Base-by-base conservation (phyloP, 2,888 invertebrate species). In the Prosopocoilus inquinatus region DNA sequence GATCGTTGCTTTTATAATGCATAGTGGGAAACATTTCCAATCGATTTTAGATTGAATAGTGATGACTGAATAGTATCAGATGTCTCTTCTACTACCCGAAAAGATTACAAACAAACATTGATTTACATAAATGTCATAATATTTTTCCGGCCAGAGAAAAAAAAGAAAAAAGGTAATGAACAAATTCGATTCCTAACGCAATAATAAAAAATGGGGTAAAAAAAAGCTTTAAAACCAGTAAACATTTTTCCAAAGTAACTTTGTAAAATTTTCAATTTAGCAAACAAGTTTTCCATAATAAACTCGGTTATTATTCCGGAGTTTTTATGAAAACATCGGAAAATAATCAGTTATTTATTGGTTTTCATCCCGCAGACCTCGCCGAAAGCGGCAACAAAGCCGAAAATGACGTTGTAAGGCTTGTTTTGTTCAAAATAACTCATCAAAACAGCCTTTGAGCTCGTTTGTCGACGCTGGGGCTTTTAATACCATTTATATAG, bases 381-480 rank as follows among this genome's bases (percentile, higher is more conserved):
- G 58, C 54, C 41, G 55, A 56, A 58, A 44, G 39, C 47, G 59
- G 55, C 60, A 65, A 62, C 62, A 65, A 63, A 61, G 62, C 58
- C 54, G 55, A 55, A 53, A 59, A 60, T 60, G 60, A 60, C 55
- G 57, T 67, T 66, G 57, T 67, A 66, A 59, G 66, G 65, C 65
- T 70, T 70, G 67, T 68, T 68, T 69, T 69, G 68, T 66, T 67
- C 67, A 63, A 69, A 69, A 69, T 68, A 69, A 69, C 67, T 68
- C 63, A 66, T 67, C 66, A 68, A 67, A 67, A 70, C 69, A 66
- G 57, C 60, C 66, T 65, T 65, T 65, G 66, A 65, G 57, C 62
- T 54, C 41, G 39, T 53, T 54, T 55, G 53, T 45, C 59, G 56
- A 51, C 60, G 53, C 61, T 60, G 57, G 52, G 53, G 61, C 61